Percentiles rank a stretch among this genome's conserved stretches.
Evolutionary conservation across 2,113 vertebrate species (phyloP).

Genomic region (Tapirus terrestris): DNA sequence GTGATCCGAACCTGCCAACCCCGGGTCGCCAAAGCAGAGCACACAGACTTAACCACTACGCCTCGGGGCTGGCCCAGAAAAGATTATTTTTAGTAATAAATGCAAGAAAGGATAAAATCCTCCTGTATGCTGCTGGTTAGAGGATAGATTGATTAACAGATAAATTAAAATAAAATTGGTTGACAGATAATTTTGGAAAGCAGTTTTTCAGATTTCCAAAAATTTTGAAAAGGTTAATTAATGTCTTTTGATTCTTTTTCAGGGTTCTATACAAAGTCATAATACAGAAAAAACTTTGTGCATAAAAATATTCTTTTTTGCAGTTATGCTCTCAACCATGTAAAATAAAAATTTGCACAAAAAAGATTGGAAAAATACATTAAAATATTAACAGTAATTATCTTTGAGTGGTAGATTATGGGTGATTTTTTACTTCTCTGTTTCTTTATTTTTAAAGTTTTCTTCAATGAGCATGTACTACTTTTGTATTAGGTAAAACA

Average conservation of each 20-base stretch:
- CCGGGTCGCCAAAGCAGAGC: too few species aligned
- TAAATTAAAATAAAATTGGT: background rate
- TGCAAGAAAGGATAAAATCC: background rate
- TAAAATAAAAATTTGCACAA: slow-evolving; percentile 36
- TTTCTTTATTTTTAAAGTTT: slow-evolving; percentile 28
- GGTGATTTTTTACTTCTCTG: background rate
- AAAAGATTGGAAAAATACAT: background rate
- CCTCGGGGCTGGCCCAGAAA: too few species aligned
- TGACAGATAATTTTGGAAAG: background rate
- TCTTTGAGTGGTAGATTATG: slow-evolving; percentile 22
- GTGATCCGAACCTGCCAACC: too few species aligned
- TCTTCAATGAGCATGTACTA: background rate
- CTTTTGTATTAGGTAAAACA: slow-evolving; percentile 2
- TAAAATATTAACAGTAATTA: background rate
- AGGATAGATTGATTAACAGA: background rate
- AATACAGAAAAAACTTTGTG: background rate
- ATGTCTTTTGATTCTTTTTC: background rate
- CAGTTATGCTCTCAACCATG: background rate
- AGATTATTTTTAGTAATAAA: slow-evolving; percentile 12
- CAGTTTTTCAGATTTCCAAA: slow-evolving; percentile 24
- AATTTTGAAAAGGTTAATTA: background rate
- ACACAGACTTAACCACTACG: too few species aligned
- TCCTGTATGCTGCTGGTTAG: background rate
- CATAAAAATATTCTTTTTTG: background rate
- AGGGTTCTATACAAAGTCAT: background rate